A percentile compares a stretch with the other conserved stretches of the same genome.
Conservation (phyloP, 92 coral and sea anemone species). For the Porites lobata region DNA sequence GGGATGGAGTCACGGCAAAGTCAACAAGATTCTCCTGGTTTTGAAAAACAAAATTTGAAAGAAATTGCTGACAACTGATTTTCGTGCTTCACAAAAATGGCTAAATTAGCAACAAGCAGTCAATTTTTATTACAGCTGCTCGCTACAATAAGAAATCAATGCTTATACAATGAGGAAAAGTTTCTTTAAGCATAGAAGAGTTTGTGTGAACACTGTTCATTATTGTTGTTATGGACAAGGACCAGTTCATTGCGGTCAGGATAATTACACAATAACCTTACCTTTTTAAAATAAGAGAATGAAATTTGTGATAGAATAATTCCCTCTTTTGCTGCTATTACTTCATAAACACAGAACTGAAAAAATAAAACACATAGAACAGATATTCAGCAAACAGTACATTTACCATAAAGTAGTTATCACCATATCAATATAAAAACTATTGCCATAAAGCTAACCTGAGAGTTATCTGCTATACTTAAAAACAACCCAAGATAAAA, state of each 20-base stretch:
- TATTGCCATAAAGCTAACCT: slow-evolving; percentile 48
- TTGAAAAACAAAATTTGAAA: neutral
- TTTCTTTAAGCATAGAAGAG: no score
- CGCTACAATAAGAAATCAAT: no score
- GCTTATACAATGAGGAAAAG: no score
- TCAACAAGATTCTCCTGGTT: slow-evolving; percentile 89
- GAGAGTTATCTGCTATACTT: slow-evolving; percentile 71
- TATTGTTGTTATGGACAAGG: neutral
- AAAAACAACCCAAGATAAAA: slow-evolving; percentile 76
- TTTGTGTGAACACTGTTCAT: neutral
- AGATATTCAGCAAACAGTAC: neutral
- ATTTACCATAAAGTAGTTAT: no score
- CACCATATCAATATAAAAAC: neutral
- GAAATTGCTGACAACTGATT: neutral
- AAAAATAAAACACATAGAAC: neutral
- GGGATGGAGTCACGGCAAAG: slow-evolving; percentile 78
- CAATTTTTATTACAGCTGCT: no score
- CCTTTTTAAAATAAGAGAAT: slow-evolving; percentile 80
- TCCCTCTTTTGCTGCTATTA: slow-evolving; percentile 58
- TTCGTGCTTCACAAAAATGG: neutral
- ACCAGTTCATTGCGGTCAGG: neutral
- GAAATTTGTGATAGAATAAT: slow-evolving; percentile 71
- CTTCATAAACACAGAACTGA: slow-evolving; percentile 95
- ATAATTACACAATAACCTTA: slow-evolving; percentile 20
- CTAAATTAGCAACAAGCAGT: no score